Evolutionary conservation across 2,113 vertebrate genomes (phyloP), one percentile per base, ranked within the genome.

Genomic region (Cottus gobio): DNA sequence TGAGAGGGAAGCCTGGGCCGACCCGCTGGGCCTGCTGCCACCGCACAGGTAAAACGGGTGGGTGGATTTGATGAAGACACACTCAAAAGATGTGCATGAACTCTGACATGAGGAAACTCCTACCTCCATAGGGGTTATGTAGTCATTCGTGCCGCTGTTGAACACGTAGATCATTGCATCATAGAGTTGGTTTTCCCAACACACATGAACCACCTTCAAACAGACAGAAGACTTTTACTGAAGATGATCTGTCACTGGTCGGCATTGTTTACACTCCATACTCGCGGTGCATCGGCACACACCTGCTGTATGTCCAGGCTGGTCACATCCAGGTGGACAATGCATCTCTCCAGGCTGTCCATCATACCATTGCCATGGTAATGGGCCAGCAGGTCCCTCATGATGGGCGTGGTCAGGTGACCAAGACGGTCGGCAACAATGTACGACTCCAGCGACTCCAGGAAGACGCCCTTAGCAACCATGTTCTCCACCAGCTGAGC

Each of bases 101-200:
- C 2, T 61, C 10, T 42, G 44, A 54, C 26, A 22, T 56, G 44
- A 66, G 8, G 8, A 46, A 54, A 63, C 28, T 66, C 82, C 12
- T 95, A 98, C 98, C 96, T 99, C 97, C 97, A 99, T 97, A 3
- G 98, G 98, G 61, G 96, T 97, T 46, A 98, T 96, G 89, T 97
- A 99, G 85, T 99, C 97, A 39, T 99, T 99, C 96, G 98, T 99
- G 0, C 98, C 97, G 18, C 96, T 96, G 94, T 98, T 99, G 89
- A 97, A 99, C 61, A 99, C 96, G 0, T 99, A 99, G 87, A 99
- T 97, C 97, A 99, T 96, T 54, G 97, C 98, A 90, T 99, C 98
- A 12, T 97, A 97, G 0, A 99, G 95, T 30, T 88, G 95, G 86
- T 99, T 97, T 75, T 97, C 96, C 98, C 98, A 99, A 85, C 97